Base-by-base conservation (phyloP, 2,113 vertebrate genomes). In the Sprattus sprattus region DNA sequence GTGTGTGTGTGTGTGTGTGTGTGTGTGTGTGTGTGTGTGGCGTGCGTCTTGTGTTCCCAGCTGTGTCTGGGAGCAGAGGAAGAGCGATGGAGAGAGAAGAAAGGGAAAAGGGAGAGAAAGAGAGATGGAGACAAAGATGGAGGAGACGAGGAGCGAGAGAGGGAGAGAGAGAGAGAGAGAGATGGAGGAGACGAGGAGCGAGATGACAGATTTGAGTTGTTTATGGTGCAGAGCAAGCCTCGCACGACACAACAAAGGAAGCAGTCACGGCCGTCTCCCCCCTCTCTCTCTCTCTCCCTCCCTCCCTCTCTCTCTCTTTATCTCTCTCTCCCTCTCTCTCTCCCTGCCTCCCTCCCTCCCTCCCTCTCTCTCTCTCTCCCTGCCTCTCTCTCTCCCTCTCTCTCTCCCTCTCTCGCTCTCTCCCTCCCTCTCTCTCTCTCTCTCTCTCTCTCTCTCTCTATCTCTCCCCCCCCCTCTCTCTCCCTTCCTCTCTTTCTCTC, bases 41-140 rank as follows among this genome's bases (percentile, higher is more conserved):
- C 39, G 39, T 1, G 86, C 88, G 90, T 90, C 90, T 90, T 89
- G 88, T 90, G 88, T 90, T 92, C 91, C 88, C 90, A 91, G 90
- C 90, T 91, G 90, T 89, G 90, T 89, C 89, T 89, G 91, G 91
- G 91, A 90, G 90, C 22, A 67, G 60, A 28, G 60, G 22, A 10
- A 9, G 3, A 6, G 60, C n/a, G 60, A 64, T 20, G 20, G 4
- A 11, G 60, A 64, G 60, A 64, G 60, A 25, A 9, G 9, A 9
- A 25, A 22, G 25, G 22, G 25, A 22, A 25, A 9, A n/a, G 20
- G 8, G 57, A 64, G 57, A 64, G 57, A n/a, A 8, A 28, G 64
- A 2, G n/a, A 67, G 64, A 8, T n/a, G 13, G 25, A 15, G 64
- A 71, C 9, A 4, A 10, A 32, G 2, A 10, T 9, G 64, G 11